A percentile compares a stretch with the other conserved stretches of the same genome.
These are phyloP conservation scores for Gari tellinella DNA, from an alignment of 2,888 invertebrate species.

Conservation along the genomic window DNA sequence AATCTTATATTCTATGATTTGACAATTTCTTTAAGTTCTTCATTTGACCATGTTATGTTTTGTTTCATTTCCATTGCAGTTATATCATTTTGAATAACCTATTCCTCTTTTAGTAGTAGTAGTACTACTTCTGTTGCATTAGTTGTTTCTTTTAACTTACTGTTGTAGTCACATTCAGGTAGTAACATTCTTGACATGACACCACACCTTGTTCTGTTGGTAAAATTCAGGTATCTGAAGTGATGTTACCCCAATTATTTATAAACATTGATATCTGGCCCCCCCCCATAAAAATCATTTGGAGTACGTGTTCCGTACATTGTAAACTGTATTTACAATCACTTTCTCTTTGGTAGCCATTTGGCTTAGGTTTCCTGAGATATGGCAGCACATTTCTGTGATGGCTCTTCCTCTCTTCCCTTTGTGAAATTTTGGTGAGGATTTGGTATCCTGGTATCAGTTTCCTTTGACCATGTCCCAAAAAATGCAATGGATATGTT, in stretches of 20 bases:
- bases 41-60: too few species aligned
- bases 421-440: not conserved
- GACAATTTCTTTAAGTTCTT: too few species aligned
- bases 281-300: slow-evolving; percentile 26
- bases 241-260: slow-evolving; percentile 15
- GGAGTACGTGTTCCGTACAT: slow-evolving; percentile 1
- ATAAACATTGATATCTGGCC: slow-evolving; percentile 15
- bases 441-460: not conserved
- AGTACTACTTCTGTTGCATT: too few species aligned
- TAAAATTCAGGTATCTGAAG: slow-evolving; percentile 28
- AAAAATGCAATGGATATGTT: slow-evolving; percentile 9
- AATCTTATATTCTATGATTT: too few species aligned
- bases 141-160: too few species aligned
- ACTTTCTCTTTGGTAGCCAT: too few species aligned
- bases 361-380: not conserved
- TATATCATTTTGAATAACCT: too few species aligned
- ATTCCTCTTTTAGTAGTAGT: too few species aligned
- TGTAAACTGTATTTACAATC: too few species aligned
- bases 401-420: not conserved
- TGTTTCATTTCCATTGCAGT: too few species aligned
- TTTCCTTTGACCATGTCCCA: slow-evolving; percentile 2
- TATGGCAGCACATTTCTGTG: not conserved
- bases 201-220: slow-evolving; percentile 23
- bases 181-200: too few species aligned
- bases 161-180: too few species aligned